Conservation (phyloP, 92 coral and sea anemone genomes). For the Metridium senile region DNA sequence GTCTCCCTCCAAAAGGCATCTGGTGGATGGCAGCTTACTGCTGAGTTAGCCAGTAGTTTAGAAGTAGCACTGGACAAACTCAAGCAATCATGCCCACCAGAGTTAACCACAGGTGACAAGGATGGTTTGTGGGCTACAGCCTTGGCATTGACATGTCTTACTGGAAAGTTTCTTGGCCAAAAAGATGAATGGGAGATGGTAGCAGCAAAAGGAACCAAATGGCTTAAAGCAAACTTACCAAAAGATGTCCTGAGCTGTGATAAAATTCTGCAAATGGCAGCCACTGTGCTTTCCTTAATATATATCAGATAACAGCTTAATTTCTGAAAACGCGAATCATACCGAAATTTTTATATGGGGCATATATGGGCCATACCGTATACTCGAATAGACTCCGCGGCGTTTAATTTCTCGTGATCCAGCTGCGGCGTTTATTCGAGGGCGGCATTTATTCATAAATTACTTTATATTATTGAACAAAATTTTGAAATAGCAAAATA, state of each 20-base stretch:
- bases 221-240: constrained; percentile 65
- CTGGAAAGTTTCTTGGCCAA: constrained; percentile 34
- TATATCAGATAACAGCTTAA: too few relatives aligned
- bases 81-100: constrained; percentile 57
- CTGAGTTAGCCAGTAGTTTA: constrained; percentile 55
- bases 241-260: neutral
- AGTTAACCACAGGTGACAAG: constrained; percentile 29
- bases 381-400: too few relatives aligned
- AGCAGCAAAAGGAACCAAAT: constrained; percentile 65
- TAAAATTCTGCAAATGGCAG: constrained; percentile 17
- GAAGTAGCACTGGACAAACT: constrained; percentile 36
- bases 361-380: too few relatives aligned
- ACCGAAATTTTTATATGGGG: too few relatives aligned
- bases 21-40: constrained; percentile 86
- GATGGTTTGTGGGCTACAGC: constrained; percentile 82
- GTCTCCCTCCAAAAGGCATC: constrained; percentile 80
- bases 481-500: too few relatives aligned
- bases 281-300: too few relatives aligned
- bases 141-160: constrained; percentile 65
- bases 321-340: too few relatives aligned
- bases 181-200: constrained; percentile 86
- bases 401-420: too few relatives aligned
- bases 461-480: too few relatives aligned
- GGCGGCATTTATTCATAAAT: too few relatives aligned
- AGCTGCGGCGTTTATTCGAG: too few relatives aligned